A percentile compares a stretch with the other conserved stretches of the same genome.
Conservation (phyloP, 2,888 invertebrate genomes). For the Sepiola atlantica region DNA sequence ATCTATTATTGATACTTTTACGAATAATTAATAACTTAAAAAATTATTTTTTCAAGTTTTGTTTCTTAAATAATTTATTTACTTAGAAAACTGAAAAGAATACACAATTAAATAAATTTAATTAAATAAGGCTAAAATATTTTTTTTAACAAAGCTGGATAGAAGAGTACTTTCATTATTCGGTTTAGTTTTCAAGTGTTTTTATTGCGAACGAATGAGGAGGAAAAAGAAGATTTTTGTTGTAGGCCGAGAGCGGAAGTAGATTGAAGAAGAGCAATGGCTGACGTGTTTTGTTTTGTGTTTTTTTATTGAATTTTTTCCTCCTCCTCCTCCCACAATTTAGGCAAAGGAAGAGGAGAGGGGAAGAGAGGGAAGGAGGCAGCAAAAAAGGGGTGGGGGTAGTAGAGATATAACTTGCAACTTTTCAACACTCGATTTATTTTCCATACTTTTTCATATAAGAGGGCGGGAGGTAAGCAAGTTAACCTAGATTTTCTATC, state of each 20-base stretch:
- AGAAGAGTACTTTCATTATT: no score
- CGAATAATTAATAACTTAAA: no score
- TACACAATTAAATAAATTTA: no score
- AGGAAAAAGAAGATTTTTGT: background rate
- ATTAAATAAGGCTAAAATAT: no score
- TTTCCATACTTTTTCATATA: background rate
- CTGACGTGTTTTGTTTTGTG: background rate
- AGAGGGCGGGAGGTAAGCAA: background rate
- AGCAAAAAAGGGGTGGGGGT: no score
- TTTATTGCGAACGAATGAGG: background rate
- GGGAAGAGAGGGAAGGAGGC: background rate
- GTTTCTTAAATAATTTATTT: no score
- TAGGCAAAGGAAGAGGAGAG: background rate
- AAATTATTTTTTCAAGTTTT: no score
- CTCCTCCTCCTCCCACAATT: background rate
- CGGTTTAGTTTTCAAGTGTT: no score
- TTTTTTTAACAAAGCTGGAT: no score
- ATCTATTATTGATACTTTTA: no score
- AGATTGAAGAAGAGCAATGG: background rate
- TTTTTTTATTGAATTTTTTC: background rate
- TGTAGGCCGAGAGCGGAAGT: background rate
- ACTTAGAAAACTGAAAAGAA: no score
- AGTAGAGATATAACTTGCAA: background rate
- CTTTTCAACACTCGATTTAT: background rate
- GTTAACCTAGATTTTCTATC: background rate